Evolutionary conservation across 2,797 vertebrate species (phyloP), one percentile per base, ranked within the genome.

Genomic region (Protosalanx chinensis): DNA sequence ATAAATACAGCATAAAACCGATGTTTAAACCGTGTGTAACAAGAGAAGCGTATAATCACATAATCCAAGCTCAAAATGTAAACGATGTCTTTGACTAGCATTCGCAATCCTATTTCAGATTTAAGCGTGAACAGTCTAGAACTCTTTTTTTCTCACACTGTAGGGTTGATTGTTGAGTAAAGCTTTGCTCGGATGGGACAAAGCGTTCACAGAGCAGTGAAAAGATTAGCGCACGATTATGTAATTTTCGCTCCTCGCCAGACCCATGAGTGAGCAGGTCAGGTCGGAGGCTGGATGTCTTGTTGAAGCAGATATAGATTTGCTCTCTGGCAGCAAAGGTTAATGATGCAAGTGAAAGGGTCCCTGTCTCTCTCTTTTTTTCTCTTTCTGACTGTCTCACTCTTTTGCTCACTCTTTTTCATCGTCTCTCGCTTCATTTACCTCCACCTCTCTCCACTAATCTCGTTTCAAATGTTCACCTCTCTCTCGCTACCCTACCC

Each of bases 261-360:
- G 20, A 18, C 12, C 8, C 27, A 60, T 29, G 27, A 60, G 23
- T 68, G 71, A 49, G 72, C 35, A 18, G 15, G 62, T n/a, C 12
- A 20, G 35, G 64, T 27, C 20, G 4, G 37, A 5, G 67, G 20
- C 3, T 62, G 49, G 7, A 3, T 0, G 4, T 67, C 76, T 75
- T 71, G 20, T 4, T 20, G 59, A 58, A 1, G 53, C 67, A 71
- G 57, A 32, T 73, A 32, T 73, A 20, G 73, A 70, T 83, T 74
- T 72, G 81, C 53, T 62, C 51, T 73, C 41, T 70, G 74, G 70
- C 81, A 75, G 72, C 78, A 75, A 87, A 90, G 87, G 86, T 89
- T 85, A 88, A 87, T 86, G 70, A 81, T 74, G 79, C 76, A 75
- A 75, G 77, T 71, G 70, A 79, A 18, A 23, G 76, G 82, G 76